Evolutionary conservation across 2,888 invertebrate genomes (phyloP).

Genomic region (Priocnemis perturbator): DNA sequence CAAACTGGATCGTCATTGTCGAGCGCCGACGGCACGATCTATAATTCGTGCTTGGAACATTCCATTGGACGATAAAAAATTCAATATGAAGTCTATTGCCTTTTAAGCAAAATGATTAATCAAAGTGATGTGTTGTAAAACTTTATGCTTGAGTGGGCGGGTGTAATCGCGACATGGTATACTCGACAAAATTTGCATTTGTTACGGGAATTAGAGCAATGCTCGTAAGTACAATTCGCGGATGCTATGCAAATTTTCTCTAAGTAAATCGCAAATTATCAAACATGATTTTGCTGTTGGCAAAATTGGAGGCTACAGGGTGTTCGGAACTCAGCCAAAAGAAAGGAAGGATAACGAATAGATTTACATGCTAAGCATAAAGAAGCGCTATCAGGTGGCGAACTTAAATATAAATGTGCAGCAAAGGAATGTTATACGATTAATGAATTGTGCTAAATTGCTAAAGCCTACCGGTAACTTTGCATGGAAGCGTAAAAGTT

Average conservation of each 20-base stretch:
- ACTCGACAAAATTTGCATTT: not conserved
- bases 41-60: conserved; percentile 39
- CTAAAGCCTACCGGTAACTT: conserved; percentile 44
- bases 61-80: conserved; percentile 38
- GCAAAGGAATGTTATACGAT: conserved; percentile 43
- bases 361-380: conserved; percentile 55
- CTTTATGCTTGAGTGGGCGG: not conserved
- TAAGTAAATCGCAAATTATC: conserved; percentile 30
- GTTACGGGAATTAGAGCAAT: not conserved
- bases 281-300: conserved; percentile 26
- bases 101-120: conserved; percentile 17
- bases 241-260: no score
- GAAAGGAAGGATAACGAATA: conserved; percentile 60
- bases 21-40: conserved; percentile 31
- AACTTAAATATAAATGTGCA: conserved; percentile 49
- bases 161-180: not conserved
- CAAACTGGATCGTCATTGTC: conserved; percentile 45
- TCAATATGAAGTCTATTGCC: conserved; percentile 50
- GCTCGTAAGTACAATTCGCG: not conserved
- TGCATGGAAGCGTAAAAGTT: conserved; percentile 38
- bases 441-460: conserved; percentile 40
- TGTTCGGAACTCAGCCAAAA: conserved; percentile 71
- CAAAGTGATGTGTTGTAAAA: conserved; percentile 31
- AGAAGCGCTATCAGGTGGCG: conserved; percentile 38
- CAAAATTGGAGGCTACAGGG: conserved; percentile 42